These are phyloP conservation scores for Nysson spinosus DNA, from an alignment of 2,888 invertebrate species.

Conservation along the genomic window DNA sequence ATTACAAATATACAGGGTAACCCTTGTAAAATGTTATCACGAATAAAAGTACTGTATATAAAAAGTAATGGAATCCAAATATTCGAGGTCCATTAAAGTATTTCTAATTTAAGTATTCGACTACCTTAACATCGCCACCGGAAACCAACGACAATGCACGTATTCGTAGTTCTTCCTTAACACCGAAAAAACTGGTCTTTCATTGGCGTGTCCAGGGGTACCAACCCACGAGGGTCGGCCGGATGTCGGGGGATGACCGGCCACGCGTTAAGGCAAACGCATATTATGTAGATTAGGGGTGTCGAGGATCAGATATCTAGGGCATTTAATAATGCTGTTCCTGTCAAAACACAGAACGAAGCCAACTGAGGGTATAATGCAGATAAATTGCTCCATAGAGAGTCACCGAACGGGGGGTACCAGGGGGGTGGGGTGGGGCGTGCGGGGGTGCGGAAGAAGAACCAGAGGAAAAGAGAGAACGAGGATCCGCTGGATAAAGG, in stretches of 20 bases:
- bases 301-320: slow-evolving; percentile 76
- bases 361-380: slow-evolving; percentile 76
- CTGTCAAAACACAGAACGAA: slow-evolving; percentile 76
- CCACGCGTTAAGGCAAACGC: slow-evolving; percentile 71
- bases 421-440: slow-evolving; percentile 4
- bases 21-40: too few species aligned
- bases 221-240: slow-evolving; percentile 37
- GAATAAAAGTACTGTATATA: too few species aligned
- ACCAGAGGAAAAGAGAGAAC: slow-evolving; percentile 15
- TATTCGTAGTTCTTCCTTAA: too few species aligned
- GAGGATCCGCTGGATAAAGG: slow-evolving; percentile 8
- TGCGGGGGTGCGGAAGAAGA: slow-evolving; percentile 20
- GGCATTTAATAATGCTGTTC: slow-evolving; percentile 77
- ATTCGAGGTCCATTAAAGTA: too few species aligned
- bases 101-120: too few species aligned
- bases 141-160: too few species aligned
- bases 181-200: not conserved
- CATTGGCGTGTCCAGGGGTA: not conserved
- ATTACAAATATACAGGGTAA: too few species aligned
- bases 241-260: slow-evolving; percentile 57
- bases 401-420: slow-evolving; percentile 43
- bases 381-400: slow-evolving; percentile 75
- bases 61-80: too few species aligned
- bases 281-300: slow-evolving; percentile 77
- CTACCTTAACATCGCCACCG: too few species aligned